Evolutionary conservation across 2,797 vertebrate species (phyloP), one percentile per base, ranked within the genome.

Genomic region (Lagocephalus sceleratus): DNA sequence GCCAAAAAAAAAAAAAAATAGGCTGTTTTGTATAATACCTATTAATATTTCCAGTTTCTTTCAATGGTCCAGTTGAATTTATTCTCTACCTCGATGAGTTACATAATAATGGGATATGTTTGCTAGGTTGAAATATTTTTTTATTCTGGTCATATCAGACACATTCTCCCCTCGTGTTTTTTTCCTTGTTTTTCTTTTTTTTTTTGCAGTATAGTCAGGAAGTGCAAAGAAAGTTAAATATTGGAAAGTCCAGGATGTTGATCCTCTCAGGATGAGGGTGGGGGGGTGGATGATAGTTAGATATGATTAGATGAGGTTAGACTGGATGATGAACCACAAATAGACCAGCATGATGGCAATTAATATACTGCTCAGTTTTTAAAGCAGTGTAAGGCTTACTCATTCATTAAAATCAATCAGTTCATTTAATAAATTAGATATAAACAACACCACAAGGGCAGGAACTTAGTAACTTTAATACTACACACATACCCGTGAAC

Each of bases 341-440:
- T 22, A 57, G 51, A 52, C 42, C 19, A 54, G 35, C 41, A 39
- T 57, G 43, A 54, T 61, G 35, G 51, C 29, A 68, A 62, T 38
- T 66, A 42, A 75, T 75, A 50, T 62, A 64, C 19, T 66, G 57
- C 21, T 76, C 51, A 57, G 69, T 54, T 55, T 55, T 57, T 41
- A 43, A 26, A 69, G 54, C 59, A 22, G 39, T 19, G 4, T 44
- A 57, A 51, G 48, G 51, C 53, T 59, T 63, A 51, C 29, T 38
- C 57, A 43, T 73, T 78, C 51, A 73, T 78, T 80, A 59, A 75
- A 73, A 72, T 69, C 43, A 42, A 66, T 72, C 11, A 35, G 67
- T 73, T 85, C 19, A 64, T 76, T 75, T 66, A 47, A 63, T 76
- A 66, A 60, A 73, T 69, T 68, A 43, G 22, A 75, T 76, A 66